Base-by-base conservation (phyloP, 2,888 invertebrate genomes). In the Ichneumon xanthorius region DNA sequence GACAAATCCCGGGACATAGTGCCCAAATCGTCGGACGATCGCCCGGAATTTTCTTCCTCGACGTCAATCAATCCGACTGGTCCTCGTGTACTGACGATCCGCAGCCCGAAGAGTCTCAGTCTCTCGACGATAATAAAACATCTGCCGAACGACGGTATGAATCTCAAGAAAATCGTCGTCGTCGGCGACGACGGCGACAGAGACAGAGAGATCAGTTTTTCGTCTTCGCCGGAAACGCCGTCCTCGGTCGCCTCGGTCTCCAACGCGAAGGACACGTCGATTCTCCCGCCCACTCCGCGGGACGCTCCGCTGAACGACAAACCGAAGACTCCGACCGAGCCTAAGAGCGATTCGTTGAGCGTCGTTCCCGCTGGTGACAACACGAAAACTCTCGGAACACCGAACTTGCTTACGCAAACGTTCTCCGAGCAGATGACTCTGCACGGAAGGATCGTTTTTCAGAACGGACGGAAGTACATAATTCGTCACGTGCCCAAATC, bases 161-260 rank as follows among this genome's bases (percentile, higher is more conserved):
- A 86, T 19, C 89, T 88, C 14, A 91, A 91, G 40, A 91, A 91
- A 78, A 88, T 92, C 9, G 82, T 92, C 30, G 88, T 92, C 53
- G 85, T 92, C 4, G 89, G 87, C 7, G 89, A 90, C 22, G 86
- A 90, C 67, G 53, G 89, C 0, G 84, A 89, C n/a, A n/a, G 22
- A 11, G 40, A 40, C 40, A 9, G 40, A 40, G 40, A 40, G 11
- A 40, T 40, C 40, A 40, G 11, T 16, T 53, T 53, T 11, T 19
- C 30, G 3, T 48, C 40, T 40, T 40, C 40, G 40, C 40, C 40
- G 40, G 40, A 40, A 40, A 11, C 40, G 11, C 40, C 40, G 9
- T 50, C 61, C 37, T 22, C 19, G 33, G 33, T 48, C 37, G 6
- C 70, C n/a, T 37, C 58, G n/a, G 19, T 9, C 19, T 67, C 45